Base-by-base conservation (phyloP, 2,113 vertebrate species). In the Dendrocopos noguchii region DNA sequence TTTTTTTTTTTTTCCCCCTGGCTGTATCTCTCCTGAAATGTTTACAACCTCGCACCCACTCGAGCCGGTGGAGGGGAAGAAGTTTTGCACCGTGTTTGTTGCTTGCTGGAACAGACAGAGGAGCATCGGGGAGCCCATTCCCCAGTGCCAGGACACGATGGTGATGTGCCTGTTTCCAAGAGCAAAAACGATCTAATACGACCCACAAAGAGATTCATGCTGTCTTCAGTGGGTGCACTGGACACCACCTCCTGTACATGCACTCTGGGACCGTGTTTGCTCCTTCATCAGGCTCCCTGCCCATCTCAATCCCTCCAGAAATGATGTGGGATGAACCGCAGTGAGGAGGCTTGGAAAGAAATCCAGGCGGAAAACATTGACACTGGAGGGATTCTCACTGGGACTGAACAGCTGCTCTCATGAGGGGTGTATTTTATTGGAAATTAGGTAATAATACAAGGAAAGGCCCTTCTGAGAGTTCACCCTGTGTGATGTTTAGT, bases 241-340 rank as follows among this genome's bases (percentile, higher is more conserved):
- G 53, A 84, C 47, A 71, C 84, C 75, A 64, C 27, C 50, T 39
- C 4, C 5, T 0, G 46, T 44, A 34, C 67, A 34, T n/a, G 63
- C 18, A 17, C 52, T 21, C 39, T 0, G 0, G 12, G 59, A 78
- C 27, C 34, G 18, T 0, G 8, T 56, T 59, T 0, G 3, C 56
- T 56, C 59, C 55, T 47, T 83, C 60, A 20, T 39, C 25, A 63
- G 67, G 60, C 67, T 36, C 53, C 7, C 15, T 0, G 15, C 73
- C 79, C 67, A 31, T 27, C 55, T 15, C 5, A 1, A 72, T 36
- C 18, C 71, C 86, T 85, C 46, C 81, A 85, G 52, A 85, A 80
- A 80, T 19, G 31, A 55, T n/a, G 76, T 0, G 1, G 29, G 6
- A 56, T 21, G 39, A 90, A 60, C 39, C 9, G 39, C 29, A 50